Conservation (phyloP, 2,113 vertebrate species). For the Myxocyprinus asiaticus region DNA sequence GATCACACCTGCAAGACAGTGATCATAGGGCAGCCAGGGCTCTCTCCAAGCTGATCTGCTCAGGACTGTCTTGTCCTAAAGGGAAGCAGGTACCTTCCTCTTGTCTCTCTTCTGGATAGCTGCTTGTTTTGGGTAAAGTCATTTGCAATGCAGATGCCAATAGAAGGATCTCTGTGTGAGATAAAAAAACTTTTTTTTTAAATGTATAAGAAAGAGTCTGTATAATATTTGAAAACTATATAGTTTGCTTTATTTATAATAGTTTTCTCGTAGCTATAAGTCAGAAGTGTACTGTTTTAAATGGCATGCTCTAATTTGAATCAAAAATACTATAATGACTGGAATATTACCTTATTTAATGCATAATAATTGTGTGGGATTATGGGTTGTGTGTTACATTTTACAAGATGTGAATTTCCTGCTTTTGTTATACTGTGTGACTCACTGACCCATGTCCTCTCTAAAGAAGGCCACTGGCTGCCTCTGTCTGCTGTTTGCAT, state of each 20-base stretch:
- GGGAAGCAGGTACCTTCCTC: background rate
- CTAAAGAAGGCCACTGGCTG: slow-evolving; percentile 56
- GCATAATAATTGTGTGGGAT: too few species aligned
- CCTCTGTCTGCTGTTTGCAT: slow-evolving; percentile 61
- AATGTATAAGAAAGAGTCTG: background rate
- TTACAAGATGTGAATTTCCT: background rate
- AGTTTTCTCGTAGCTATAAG: too few species aligned
- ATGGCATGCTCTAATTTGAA: too few species aligned
- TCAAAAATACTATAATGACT: too few species aligned
- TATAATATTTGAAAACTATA: too few species aligned
- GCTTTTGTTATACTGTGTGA: background rate
- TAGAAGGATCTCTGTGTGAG: slow-evolving; percentile 62
- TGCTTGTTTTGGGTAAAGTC: slow-evolving; percentile 59
- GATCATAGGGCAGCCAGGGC: slow-evolving; percentile 27
- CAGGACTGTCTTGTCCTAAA: slow-evolving; percentile 12
- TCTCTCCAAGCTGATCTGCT: slow-evolving; percentile 39
- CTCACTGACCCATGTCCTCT: slow-evolving; percentile 67
- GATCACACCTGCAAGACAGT: background rate
- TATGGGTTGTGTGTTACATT: background rate
- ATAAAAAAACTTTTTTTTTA: background rate
- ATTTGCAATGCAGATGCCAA: slow-evolving; percentile 68
- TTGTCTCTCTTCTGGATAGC: slow-evolving; percentile 41
- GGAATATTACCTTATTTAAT: too few species aligned
- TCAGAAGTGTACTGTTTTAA: too few species aligned
- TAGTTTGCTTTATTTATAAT: too few species aligned